Evolutionary conservation across 2,113 vertebrate species (phyloP), one percentile per base, ranked within the genome.

Genomic region (Ammospiza caudacuta): DNA sequence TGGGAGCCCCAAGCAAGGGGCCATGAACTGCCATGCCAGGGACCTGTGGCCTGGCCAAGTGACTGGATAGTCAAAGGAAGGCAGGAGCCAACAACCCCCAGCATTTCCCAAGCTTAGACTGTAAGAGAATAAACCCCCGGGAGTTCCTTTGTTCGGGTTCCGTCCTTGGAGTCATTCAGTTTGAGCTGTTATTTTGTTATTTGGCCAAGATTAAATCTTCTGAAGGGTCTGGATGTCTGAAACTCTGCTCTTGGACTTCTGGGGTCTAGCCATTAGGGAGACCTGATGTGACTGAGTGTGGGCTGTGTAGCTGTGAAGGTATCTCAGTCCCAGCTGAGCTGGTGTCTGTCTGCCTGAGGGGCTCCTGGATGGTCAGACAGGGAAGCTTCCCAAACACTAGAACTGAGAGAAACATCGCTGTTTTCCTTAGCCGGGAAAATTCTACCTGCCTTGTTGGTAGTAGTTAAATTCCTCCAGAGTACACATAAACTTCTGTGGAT

Each of bases 81-180:
- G 15, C 15, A 59, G 77, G 27, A 81, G 5, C 37, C 17, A 19
- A 10, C 4, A 43, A 24, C 3, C 6, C 8, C 9, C 22, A 44
- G 23, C 37, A 58, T n/a, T 25, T 54, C 13, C 23, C 15, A 24
- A 27, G 5, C 20, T 74, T n/a, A 21, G 23, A 74, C 11, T 39
- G 15, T 33, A 37, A 21, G 7, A 37, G 31, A 49, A 64, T 10
- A 43, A 64, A 73, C 57, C 39, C 25, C 17, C 31, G 35, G 17
- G 14, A 18, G 8, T 5, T 25, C 11, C 54, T 64, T 49, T 15
- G 1, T 49, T 43, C 0, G 0, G 6, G 17, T 9, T 51, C 9
- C 15, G 5, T 44, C 11, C 8, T 66, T 22, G 9, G 22, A 51
- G 37, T 23, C 6, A 58, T 24, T 31, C 22, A 37, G 9, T 27